Percentiles rank a stretch among this genome's conserved stretches.
Conservation (phyloP, 2,797 vertebrate species). For the Telmatherina bonti region DNA sequence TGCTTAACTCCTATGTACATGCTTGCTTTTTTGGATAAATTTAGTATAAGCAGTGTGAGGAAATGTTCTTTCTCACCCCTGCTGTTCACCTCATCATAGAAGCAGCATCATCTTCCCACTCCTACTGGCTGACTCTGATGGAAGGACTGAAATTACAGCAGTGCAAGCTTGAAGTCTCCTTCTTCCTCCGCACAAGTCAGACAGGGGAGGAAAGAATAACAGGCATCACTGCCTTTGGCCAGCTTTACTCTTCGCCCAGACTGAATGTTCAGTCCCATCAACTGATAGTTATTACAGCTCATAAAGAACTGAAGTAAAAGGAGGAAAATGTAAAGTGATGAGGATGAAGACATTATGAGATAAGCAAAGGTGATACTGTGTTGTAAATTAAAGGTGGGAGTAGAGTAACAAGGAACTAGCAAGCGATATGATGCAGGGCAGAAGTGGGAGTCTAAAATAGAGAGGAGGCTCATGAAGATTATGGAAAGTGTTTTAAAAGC, state of each 20-base stretch:
- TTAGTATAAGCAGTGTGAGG: not conserved
- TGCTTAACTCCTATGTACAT: not conserved
- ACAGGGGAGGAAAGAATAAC: slow-evolving; percentile 78
- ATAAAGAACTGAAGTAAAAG: slow-evolving; percentile 42
- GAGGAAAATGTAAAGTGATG: slow-evolving; percentile 31
- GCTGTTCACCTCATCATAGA: slow-evolving; percentile 38
- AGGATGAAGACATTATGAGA: slow-evolving; percentile 30
- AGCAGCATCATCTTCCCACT: slow-evolving; percentile 53
- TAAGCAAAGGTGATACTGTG: slow-evolving; percentile 28
- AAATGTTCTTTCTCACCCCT: slow-evolving; percentile 28
- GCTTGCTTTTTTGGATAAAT: slow-evolving; percentile 11
- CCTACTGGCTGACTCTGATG: slow-evolving; percentile 27
- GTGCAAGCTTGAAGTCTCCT: slow-evolving; percentile 58
- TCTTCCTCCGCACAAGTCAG: slow-evolving; percentile 76
- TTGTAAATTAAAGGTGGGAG: slow-evolving; percentile 23
- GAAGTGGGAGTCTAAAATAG: slow-evolving; percentile 32
- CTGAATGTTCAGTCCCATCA: slow-evolving; percentile 39
- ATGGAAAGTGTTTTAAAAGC: slow-evolving; percentile 16
- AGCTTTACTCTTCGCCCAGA: slow-evolving; percentile 40
- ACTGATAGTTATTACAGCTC: slow-evolving; percentile 67
- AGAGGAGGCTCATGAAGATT: slow-evolving; percentile 20
- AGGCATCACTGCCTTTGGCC: slow-evolving; percentile 55
- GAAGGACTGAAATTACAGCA: slow-evolving; percentile 73
- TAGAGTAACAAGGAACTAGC: slow-evolving; percentile 21
- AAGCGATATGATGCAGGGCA: slow-evolving; percentile 16